Percentiles rank a stretch among this genome's conserved stretches.
phyloP scores from a whole-genome alignment of 2,113 vertebrate genomes.

The Redunca redunca region DNA sequence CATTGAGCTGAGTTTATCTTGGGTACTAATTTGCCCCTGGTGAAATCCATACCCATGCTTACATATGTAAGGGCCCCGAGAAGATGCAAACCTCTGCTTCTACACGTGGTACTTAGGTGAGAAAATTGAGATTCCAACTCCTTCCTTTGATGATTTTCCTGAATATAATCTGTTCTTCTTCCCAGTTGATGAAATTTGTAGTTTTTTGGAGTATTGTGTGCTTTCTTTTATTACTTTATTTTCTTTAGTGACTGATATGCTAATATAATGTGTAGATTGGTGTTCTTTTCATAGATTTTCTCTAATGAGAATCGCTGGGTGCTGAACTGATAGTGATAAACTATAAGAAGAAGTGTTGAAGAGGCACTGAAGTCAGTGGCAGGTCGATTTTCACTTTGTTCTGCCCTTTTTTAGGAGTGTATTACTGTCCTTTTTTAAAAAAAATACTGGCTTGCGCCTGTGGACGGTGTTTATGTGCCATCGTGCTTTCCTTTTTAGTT shows the following conservation, averaged over 20 bases:
- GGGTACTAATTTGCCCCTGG: background rate
- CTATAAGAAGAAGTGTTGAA: background rate
- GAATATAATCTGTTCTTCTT: background rate
- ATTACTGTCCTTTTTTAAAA: background rate
- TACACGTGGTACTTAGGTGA: background rate
- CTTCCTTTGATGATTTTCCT: background rate
- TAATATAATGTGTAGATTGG: background rate
- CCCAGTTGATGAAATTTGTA: background rate
- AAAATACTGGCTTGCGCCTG: too few relatives aligned
- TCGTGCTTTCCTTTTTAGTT: background rate
- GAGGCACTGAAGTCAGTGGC: too few relatives aligned
- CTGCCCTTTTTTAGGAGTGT: background rate
- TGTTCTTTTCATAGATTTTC: background rate
- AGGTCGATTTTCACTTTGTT: background rate
- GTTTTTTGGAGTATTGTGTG: background rate
- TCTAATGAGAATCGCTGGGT: background rate
- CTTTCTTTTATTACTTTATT: background rate
- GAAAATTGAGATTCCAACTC: background rate
- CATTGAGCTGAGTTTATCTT: background rate
- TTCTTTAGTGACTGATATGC: background rate
- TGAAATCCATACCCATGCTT: background rate
- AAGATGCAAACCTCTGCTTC: background rate
- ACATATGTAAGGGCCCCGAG: background rate
- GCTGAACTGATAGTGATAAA: background rate
- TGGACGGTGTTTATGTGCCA: background rate